A percentile compares a stretch with the other conserved stretches of the same genome.
Conservation (phyloP, 2,797 vertebrate species). For the Kryptolebias ocellatus region DNA sequence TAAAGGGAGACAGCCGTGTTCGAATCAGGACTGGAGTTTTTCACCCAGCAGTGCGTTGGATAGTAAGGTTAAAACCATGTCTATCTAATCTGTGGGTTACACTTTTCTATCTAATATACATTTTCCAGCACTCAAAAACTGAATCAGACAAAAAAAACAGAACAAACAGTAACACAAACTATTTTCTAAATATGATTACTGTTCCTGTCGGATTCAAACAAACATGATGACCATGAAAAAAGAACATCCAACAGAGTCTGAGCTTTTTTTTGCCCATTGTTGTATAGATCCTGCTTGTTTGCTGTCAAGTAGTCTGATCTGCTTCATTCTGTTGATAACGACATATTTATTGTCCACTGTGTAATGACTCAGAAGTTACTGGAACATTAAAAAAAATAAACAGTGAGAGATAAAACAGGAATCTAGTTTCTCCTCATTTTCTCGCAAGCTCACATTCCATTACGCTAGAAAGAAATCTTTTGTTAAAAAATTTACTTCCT, state of each 20-base stretch:
- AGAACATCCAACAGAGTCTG: background rate
- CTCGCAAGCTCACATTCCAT: constrained; percentile 5
- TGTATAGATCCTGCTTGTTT: constrained; percentile 25
- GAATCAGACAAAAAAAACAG: background rate
- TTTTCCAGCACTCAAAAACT: background rate
- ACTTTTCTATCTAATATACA: background rate
- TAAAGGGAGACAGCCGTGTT: background rate
- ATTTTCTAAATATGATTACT: background rate
- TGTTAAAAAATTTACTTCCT: constrained; percentile 27
- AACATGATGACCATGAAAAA: background rate
- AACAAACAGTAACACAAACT: no score
- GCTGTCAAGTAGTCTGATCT: constrained; percentile 28
- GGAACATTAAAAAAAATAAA: constrained; percentile 30
- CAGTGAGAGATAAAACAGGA: constrained; percentile 9
- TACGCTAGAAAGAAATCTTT: background rate
- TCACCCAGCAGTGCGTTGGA: background rate
- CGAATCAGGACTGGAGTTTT: background rate
- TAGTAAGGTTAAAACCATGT: no score
- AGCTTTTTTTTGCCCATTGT: background rate
- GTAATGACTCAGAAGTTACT: constrained; percentile 31
- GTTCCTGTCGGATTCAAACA: constrained; percentile 6
- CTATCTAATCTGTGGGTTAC: background rate
- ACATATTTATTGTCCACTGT: constrained; percentile 41
- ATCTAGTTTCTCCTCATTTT: constrained; percentile 1
- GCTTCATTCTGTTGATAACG: constrained; percentile 44